These are phyloP conservation scores for Crypturellus undulatus DNA, from an alignment of 2,113 vertebrate species.

Conservation along the genomic window DNA sequence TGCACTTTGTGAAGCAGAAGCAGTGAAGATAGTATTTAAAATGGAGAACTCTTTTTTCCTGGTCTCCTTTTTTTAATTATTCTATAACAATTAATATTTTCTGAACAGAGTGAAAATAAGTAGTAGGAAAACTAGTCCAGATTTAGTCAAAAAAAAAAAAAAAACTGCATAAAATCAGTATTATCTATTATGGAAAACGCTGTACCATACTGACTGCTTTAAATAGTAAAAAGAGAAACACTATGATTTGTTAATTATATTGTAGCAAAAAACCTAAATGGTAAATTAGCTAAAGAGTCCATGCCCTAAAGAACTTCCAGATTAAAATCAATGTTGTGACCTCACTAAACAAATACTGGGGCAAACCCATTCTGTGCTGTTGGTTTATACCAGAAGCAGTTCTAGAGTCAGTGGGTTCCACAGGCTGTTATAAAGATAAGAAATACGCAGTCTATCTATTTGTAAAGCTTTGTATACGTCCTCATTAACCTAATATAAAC, in stretches of 20 bases:
- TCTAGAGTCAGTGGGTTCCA: neutral
- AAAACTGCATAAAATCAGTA: neutral
- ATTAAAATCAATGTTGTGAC: neutral
- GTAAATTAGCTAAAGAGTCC: neutral
- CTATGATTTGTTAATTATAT: neutral
- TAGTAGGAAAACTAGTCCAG: neutral
- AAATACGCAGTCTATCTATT: neutral
- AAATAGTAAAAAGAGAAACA: neutral
- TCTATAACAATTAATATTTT: neutral
- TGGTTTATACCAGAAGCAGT: neutral
- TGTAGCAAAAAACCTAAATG: neutral
- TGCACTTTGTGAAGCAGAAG: neutral
- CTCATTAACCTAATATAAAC: neutral
- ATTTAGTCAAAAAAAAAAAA: neutral
- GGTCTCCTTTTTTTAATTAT: neutral
- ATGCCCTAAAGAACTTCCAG: neutral
- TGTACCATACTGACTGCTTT: neutral
- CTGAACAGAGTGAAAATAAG: neutral
- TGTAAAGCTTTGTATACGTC: neutral
- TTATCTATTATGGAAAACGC: neutral
- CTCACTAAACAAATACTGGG: neutral
- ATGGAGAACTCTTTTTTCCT: neutral
- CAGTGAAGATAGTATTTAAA: neutral
- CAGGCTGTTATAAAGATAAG: neutral
- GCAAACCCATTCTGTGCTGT: neutral